Percentiles rank a stretch among this genome's conserved stretches.
These are phyloP conservation scores for Pocillopora meandrina DNA, from an alignment of 92 coral and sea anemone species.

Conservation along the genomic window DNA sequence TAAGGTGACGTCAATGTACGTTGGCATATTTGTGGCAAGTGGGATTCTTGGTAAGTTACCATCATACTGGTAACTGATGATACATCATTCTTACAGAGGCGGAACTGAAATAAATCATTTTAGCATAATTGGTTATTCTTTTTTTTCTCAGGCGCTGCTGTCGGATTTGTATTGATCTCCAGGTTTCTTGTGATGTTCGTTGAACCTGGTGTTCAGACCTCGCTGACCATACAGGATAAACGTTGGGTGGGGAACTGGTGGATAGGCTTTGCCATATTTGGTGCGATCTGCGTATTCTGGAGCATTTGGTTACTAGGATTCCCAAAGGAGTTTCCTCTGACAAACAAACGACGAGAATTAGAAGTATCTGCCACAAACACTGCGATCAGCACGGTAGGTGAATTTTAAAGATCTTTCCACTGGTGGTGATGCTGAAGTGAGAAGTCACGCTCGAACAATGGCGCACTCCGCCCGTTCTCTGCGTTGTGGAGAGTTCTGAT, in stretches of 20 bases:
- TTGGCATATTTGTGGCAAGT: constrained; percentile 63
- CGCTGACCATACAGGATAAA: constrained; percentile 46
- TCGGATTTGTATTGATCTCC: constrained; percentile 47
- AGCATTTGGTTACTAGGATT: constrained; percentile 57
- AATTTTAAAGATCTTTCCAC: not conserved
- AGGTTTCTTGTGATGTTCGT: constrained; percentile 53
- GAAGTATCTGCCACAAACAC: not conserved
- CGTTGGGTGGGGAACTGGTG: constrained; percentile 81
- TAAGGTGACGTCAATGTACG: constrained; percentile 73
- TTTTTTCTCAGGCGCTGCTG: constrained; percentile 43
- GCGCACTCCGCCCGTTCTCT: too few species aligned
- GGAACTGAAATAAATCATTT: not conserved
- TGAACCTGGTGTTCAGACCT: constrained; percentile 58
- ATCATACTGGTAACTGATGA: not conserved
- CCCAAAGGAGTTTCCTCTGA: constrained; percentile 47
- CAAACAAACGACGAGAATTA: constrained; percentile 6
- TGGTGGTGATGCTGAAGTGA: too few species aligned
- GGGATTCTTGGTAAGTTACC: constrained; percentile 34
- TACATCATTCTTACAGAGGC: not conserved
- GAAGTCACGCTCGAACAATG: too few species aligned
- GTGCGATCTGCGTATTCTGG: constrained; percentile 48
- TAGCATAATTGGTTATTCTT: too few species aligned
- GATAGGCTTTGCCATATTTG: constrained; percentile 59
- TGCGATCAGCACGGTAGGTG: not conserved
- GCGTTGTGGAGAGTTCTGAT: too few species aligned